These are phyloP conservation scores for Cancer borealis DNA, from an alignment of 2,888 invertebrate species.

Conservation along the genomic window DNA sequence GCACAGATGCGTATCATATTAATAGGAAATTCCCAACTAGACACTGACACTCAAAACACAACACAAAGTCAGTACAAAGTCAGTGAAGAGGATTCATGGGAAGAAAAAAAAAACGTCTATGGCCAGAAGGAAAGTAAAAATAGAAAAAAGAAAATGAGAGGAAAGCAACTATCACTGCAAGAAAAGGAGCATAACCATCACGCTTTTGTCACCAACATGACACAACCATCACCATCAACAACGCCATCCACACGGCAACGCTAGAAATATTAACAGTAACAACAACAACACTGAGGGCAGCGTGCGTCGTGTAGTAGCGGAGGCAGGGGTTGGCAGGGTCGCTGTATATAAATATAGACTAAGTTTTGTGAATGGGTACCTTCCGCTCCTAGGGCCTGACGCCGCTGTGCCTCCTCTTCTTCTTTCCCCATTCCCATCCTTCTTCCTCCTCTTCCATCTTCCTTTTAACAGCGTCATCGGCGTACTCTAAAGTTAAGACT, in stretches of 20 bases:
- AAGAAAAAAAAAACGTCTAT: neutral
- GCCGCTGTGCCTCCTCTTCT: neutral
- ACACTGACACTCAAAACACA: neutral
- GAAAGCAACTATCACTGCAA: neutral
- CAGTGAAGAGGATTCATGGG: neutral
- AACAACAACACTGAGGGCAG: neutral
- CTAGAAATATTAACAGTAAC: neutral
- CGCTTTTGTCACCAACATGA: neutral
- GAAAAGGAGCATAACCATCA: neutral
- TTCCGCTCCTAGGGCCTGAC: conserved; percentile 52
- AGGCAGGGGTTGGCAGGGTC: conserved; percentile 40
- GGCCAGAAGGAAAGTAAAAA: neutral
- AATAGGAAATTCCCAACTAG: neutral
- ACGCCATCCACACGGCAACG: neutral
- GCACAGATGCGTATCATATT: conserved; percentile 21
- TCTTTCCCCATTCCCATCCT: neutral
- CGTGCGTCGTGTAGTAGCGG: conserved; percentile 44
- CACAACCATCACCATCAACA: neutral
- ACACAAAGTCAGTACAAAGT: neutral
- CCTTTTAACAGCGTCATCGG: neutral
- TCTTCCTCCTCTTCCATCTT: neutral
- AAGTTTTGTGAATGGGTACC: conserved; percentile 58
- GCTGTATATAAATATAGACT: conserved; percentile 51
- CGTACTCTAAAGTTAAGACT: neutral
- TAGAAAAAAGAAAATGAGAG: neutral